These are phyloP conservation scores for Scarus forsteni DNA, from an alignment of 2,797 vertebrate species.

Conservation along the genomic window DNA sequence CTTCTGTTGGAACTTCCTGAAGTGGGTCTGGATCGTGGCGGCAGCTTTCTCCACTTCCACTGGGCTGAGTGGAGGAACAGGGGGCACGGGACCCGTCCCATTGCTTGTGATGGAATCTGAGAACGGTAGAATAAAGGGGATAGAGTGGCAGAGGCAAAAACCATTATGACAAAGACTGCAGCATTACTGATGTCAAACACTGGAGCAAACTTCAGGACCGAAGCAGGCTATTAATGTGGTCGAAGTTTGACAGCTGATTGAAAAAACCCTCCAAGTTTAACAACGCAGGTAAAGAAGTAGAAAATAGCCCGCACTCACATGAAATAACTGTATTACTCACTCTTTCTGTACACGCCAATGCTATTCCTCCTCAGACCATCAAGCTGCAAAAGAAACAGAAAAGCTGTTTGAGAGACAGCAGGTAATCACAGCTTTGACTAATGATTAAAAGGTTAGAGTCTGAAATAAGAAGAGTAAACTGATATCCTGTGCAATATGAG, in stretches of 20 bases:
- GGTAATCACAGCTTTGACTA: no score
- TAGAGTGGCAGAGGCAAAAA: slow-evolving; percentile 64
- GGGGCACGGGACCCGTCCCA: slow-evolving; percentile 40
- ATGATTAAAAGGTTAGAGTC: no score
- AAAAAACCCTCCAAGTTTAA: slow-evolving; percentile 2
- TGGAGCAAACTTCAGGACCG: slow-evolving; percentile 1
- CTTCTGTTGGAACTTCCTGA: slow-evolving; percentile 89
- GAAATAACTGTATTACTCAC: slow-evolving; percentile 69
- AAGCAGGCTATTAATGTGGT: slow-evolving; percentile 50
- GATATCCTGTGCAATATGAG: no score
- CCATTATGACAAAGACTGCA: slow-evolving; percentile 66
- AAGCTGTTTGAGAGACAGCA: not conserved
- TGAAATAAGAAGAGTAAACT: no score
- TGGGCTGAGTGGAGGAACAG: slow-evolving; percentile 65
- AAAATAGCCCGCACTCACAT: slow-evolving; percentile 33
- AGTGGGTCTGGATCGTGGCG: slow-evolving; percentile 87
- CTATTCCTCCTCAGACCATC: slow-evolving; percentile 82
- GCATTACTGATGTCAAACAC: slow-evolving; percentile 57
- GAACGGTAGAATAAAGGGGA: slow-evolving; percentile 70
- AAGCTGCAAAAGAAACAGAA: slow-evolving; percentile 65
- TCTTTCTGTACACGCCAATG: slow-evolving; percentile 80
- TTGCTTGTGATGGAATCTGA: slow-evolving; percentile 76
- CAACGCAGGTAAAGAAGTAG: not conserved
- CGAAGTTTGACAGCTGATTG: slow-evolving; percentile 12
- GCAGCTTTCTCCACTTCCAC: slow-evolving; percentile 81